Evolutionary conservation across 2,797 vertebrate genomes (phyloP), one percentile per base, ranked within the genome.

Genomic region (Octomys mimax): DNA sequence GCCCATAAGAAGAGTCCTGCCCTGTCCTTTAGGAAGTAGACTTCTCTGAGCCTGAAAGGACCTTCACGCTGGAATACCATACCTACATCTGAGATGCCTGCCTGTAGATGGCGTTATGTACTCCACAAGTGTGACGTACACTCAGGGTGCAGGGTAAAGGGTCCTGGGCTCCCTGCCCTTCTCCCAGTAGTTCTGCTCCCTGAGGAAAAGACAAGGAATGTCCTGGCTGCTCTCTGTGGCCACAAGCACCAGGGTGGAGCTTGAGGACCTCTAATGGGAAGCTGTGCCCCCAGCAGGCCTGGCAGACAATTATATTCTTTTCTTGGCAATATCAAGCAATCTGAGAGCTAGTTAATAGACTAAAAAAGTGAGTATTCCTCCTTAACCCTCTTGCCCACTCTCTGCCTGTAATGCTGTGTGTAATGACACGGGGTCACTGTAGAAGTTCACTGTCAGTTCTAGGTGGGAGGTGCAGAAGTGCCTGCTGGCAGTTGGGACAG

Each of bases 41-140:
- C 62, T 97, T 97, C 93, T 98, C 97, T 84, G 96, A 98, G 36
- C 95, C 96, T 0, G 94, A 96, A 92, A 84, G 93, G 49, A 96
- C 83, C 49, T 98, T 97, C 49, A 85, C 97, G 61, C 83, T 98
- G 62, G 94, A 97, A 68, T 95, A 97, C 39, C 96, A 97, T 26
- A 39, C 75, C 64, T 62, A 70, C 52, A 96, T 96, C 78, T 16
- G 59, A 46, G 98, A 98, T 0, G 36, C 97, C 91, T 96, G 93
- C 83, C 94, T 94, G 59, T 89, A 0, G 91, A 96, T 85, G 59
- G 64, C 0, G 88, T 95, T 85, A 96, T 96, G 66, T 73, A 54
- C 36, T 89, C 97, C 95, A 89, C 89, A 95, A 97, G 78, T 96
- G 95, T 97, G 96, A 4, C 4, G 42, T 42, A 42, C 42, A 42